Conservation (phyloP, 2,113 vertebrate species). For the Eidolon helvum region DNA sequence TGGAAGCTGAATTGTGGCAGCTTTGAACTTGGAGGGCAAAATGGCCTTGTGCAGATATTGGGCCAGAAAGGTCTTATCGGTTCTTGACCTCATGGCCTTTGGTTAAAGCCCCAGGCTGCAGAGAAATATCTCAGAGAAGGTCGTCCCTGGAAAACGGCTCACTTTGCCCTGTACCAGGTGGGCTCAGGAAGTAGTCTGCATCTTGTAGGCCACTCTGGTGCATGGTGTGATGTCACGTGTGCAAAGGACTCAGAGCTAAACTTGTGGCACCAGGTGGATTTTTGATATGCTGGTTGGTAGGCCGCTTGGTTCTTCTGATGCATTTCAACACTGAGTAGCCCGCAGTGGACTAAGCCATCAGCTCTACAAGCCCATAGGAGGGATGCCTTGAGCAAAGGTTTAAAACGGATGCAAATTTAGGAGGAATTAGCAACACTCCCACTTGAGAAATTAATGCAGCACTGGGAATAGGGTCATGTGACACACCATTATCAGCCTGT, state of each 20-base stretch:
- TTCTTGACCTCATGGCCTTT: not conserved
- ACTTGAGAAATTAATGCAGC: not conserved
- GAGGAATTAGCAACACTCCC: not conserved
- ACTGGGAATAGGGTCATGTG: not conserved
- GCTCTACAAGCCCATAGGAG: not conserved
- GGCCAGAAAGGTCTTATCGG: not conserved
- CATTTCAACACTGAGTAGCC: not conserved
- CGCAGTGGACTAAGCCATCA: not conserved
- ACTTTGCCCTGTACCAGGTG: not conserved
- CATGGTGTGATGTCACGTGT: not conserved
- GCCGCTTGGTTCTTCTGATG: not conserved
- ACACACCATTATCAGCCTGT: not conserved
- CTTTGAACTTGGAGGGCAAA: not conserved
- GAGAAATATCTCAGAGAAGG: not conserved
- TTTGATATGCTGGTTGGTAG: not conserved
- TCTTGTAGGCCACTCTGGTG: not conserved
- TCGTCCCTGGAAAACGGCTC: not conserved
- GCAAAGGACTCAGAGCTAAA: not conserved
- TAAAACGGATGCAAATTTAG: not conserved
- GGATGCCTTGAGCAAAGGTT: not conserved
- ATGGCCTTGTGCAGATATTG: not conserved
- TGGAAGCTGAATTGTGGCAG: not conserved
- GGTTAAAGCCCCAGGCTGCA: not conserved
- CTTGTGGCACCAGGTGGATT: not conserved
- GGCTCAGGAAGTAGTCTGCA: not conserved